phyloP scores from a whole-genome alignment of 2,113 vertebrate genomes.

The Archocentrus centrarchus region DNA sequence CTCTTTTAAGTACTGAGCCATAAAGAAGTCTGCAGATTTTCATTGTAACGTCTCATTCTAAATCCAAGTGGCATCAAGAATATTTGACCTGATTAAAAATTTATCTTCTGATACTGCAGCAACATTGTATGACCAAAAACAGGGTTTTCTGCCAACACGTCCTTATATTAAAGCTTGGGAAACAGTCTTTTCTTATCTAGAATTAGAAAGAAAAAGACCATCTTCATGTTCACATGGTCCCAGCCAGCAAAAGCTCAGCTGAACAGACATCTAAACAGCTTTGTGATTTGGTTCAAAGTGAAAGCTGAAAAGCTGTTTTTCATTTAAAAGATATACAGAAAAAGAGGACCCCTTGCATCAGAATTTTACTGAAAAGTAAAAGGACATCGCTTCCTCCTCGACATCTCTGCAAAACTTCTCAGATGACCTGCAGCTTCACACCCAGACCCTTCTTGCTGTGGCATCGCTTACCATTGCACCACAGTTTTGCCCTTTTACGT shows the following conservation, averaged over 20 bases:
- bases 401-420: neutral
- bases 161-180: neutral
- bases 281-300: too few relatives aligned
- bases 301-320: neutral
- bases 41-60: neutral
- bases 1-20: neutral
- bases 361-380: neutral
- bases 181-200: neutral
- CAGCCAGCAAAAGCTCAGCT: fast-evolving
- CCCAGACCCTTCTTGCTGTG: neutral
- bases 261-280: neutral
- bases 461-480: too few relatives aligned
- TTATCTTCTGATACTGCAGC: neutral
- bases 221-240: neutral
- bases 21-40: too few relatives aligned
- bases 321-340: neutral
- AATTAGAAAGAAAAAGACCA: neutral
- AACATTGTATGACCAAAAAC: neutral
- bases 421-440: neutral
- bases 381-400: neutral
- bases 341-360: too few relatives aligned
- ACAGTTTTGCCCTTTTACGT: neutral
- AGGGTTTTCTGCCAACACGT: neutral
- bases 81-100: neutral
- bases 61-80: neutral